Percentiles rank a stretch among this genome's conserved stretches.
Evolutionary conservation across 2,888 invertebrate species (phyloP).

Genomic region (Drosophila histrio): DNA sequence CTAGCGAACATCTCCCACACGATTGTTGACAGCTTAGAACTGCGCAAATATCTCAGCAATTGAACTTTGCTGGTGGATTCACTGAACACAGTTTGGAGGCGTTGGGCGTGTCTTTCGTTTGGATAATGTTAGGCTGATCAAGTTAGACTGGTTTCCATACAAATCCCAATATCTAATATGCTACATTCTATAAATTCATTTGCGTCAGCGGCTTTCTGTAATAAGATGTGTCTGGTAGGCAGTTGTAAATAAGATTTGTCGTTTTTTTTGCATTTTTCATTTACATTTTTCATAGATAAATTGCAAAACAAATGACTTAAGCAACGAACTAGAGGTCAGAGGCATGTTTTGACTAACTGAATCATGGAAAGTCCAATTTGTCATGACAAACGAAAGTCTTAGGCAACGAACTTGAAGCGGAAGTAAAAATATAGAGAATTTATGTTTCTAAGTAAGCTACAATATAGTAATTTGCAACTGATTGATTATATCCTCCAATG

Average conservation of each 20-base stretch:
- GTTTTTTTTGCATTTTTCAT: background rate
- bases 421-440: background rate
- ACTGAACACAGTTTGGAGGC: conserved; percentile 2
- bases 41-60: conserved; percentile 9
- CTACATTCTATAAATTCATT: conserved; percentile 3
- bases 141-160: conserved; percentile 42
- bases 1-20: background rate
- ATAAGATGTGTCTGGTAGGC: conserved; percentile 15
- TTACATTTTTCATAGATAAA: background rate
- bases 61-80: background rate
- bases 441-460: background rate
- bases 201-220: conserved; percentile 20
- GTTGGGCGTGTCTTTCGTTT: conserved; percentile 29
- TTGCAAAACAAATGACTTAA: conserved; percentile 16
- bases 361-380: background rate
- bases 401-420: conserved; percentile 27
- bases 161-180: conserved; percentile 16
- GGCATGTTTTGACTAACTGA: background rate
- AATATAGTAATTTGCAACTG: background rate
- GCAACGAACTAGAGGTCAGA: conserved; percentile 24
- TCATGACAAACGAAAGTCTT: conserved; percentile 15
- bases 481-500: background rate
- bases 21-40: conserved; percentile 10
- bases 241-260: conserved; percentile 3
- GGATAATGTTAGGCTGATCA: conserved; percentile 40